Conservation (phyloP, 2,797 vertebrate genomes). For the Apogon talboti region DNA sequence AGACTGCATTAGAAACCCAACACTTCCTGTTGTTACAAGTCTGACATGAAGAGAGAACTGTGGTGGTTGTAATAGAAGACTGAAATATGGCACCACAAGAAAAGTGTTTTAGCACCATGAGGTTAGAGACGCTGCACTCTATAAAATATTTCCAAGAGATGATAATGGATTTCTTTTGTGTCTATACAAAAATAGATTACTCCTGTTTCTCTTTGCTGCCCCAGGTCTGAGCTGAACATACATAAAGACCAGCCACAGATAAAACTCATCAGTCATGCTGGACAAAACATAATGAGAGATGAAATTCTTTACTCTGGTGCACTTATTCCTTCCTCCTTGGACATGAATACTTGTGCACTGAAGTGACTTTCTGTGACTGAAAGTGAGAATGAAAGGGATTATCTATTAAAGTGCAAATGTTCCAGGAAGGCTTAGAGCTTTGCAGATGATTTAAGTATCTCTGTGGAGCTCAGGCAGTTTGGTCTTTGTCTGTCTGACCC, state of each 20-base stretch:
- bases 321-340: neutral
- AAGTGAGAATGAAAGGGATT: neutral
- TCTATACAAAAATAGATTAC: neutral
- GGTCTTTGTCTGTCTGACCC: conserved; percentile 30
- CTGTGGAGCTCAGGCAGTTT: conserved; percentile 22
- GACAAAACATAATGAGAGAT: conserved; percentile 1
- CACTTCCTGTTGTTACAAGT: too few species aligned
- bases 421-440: conserved; percentile 4
- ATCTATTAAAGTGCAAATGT: conserved; percentile 12
- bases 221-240: neutral
- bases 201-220: neutral
- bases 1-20: too few species aligned
- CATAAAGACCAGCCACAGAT: neutral
- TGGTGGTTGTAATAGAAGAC: too few species aligned
- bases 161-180: too few species aligned
- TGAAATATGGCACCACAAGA: too few species aligned
- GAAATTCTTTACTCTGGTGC: neutral
- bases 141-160: too few species aligned
- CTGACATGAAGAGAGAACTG: too few species aligned
- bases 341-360: neutral
- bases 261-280: neutral
- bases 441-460: conserved; percentile 10
- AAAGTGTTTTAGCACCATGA: too few species aligned
- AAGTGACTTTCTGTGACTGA: neutral
- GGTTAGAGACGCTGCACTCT: too few species aligned